Percentiles rank a stretch among this genome's conserved stretches.
Conservation (phyloP, 2,797 vertebrate species). For the Myiotriccus ornatus region DNA sequence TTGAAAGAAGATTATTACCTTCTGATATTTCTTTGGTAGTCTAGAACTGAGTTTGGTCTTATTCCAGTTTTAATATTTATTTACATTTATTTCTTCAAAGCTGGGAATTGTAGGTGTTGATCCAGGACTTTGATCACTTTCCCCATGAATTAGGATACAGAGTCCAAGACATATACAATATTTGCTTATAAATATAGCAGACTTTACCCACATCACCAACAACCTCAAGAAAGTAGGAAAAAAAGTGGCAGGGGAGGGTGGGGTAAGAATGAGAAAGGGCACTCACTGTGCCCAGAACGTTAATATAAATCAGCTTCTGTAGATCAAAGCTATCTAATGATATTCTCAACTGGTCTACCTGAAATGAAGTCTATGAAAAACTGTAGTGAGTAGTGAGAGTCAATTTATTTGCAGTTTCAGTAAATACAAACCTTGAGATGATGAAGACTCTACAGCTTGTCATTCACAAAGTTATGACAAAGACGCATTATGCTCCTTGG, state of each 20-base stretch:
- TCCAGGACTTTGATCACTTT: neutral
- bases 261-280: accelerated
- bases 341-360: neutral
- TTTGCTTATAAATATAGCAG: neutral
- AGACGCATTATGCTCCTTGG: neutral
- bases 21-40: neutral
- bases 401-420: neutral
- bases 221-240: neutral
- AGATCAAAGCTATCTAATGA: neutral
- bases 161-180: neutral
- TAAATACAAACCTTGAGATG: neutral
- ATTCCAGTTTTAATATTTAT: neutral
- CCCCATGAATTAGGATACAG: neutral
- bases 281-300: neutral
- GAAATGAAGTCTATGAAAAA: neutral
- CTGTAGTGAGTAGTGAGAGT: neutral
- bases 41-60: neutral
- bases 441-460: neutral
- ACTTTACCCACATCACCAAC: neutral
- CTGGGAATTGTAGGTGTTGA: neutral
- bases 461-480: neutral
- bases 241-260: neutral
- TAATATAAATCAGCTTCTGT: neutral
- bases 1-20: neutral
- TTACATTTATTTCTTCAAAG: neutral